phyloP scores from a whole-genome alignment of 2,113 vertebrate genomes.

The Callipepla squamata region DNA sequence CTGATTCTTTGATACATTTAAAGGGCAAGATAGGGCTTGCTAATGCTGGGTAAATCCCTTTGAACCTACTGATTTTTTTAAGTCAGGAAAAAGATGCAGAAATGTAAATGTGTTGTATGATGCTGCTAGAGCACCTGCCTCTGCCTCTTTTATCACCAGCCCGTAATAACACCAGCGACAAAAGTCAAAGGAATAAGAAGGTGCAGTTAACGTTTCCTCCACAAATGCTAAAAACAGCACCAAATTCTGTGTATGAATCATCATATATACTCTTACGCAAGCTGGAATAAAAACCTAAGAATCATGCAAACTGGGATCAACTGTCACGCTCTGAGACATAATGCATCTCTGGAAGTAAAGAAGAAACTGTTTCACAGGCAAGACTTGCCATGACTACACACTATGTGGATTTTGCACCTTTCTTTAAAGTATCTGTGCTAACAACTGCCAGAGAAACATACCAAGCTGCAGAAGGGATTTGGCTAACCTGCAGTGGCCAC shows the following conservation, averaged over 20 bases:
- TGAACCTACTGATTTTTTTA: background rate
- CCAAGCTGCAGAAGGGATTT: background rate
- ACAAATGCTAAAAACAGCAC: conserved; percentile 31
- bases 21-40: background rate
- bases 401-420: background rate
- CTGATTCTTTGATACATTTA: background rate
- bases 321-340: background rate
- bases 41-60: background rate
- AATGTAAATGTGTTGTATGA: background rate
- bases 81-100: background rate
- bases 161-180: background rate
- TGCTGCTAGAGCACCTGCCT: background rate
- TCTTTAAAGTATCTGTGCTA: background rate
- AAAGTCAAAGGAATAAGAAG: background rate
- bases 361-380: background rate
- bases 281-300: conserved; percentile 24
- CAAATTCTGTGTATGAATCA: conserved; percentile 48
- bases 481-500: background rate
- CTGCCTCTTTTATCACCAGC: background rate
- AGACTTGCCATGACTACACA: background rate
- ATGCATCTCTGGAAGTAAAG: background rate
- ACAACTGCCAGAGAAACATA: background rate
- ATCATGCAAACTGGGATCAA: background rate
- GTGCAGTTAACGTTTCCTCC: conserved; percentile 27
- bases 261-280: background rate